phyloP scores from a whole-genome alignment of 2,888 invertebrate genomes.

The Mesoligia furuncula region DNA sequence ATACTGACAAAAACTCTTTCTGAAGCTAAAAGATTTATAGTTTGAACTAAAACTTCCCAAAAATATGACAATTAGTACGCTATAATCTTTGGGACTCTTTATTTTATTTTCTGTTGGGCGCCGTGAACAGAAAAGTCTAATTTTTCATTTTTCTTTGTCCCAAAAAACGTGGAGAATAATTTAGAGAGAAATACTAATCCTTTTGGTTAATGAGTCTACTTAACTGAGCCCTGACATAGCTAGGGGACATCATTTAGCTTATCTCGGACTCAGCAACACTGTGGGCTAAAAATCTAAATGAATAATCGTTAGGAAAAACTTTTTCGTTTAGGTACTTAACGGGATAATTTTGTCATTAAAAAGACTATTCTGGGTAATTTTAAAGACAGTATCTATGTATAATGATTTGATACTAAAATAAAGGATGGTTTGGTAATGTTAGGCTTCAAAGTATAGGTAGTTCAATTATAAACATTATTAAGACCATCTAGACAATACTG shows the following conservation, averaged over 20 bases:
- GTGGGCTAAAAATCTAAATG: background rate
- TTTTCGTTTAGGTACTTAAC: background rate
- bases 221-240: conserved; percentile 13
- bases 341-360: background rate
- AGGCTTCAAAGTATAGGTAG: background rate
- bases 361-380: background rate
- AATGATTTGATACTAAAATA: background rate
- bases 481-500: background rate
- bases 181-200: conserved; percentile 35
- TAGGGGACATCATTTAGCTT: conserved; percentile 24
- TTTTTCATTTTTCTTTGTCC: conserved; percentile 12
- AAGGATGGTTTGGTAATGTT: background rate
- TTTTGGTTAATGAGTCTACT: conserved; percentile 31
- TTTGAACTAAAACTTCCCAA: background rate
- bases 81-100: conserved; percentile 6
- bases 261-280: conserved; percentile 7
- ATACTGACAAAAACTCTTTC: background rate
- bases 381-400: background rate
- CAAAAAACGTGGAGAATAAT: conserved; percentile 11
- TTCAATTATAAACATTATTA: background rate
- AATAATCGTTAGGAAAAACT: background rate
- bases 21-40: conserved; percentile 1
- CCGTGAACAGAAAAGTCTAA: conserved; percentile 4
- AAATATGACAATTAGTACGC: conserved; percentile 4
- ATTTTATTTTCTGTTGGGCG: conserved; percentile 16